Conservation (phyloP, 2,113 vertebrate species). For the Numenius arquata region DNA sequence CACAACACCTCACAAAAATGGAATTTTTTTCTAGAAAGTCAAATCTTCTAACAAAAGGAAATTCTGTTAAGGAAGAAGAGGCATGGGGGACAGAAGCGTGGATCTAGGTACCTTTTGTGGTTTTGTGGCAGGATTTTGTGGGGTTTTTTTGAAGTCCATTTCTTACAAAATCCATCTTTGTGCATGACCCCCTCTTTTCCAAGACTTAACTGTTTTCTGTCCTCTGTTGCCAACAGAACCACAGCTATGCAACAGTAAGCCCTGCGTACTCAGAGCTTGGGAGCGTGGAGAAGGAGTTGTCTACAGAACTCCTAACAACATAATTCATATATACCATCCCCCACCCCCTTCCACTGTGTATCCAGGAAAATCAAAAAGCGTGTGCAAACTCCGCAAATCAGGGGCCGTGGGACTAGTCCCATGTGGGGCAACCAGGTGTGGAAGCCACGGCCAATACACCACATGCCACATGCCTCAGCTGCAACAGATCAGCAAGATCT, state of each 20-base stretch:
- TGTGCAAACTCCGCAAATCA: constrained; percentile 56
- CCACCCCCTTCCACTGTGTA: neutral
- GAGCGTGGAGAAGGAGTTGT: neutral
- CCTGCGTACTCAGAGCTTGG: neutral
- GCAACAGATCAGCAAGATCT: neutral
- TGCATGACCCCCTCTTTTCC: neutral
- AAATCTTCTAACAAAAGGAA: constrained; percentile 71
- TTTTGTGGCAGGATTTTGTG: neutral
- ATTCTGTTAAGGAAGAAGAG: constrained; percentile 48
- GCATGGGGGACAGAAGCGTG: neutral
- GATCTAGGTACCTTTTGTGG: constrained; percentile 31
- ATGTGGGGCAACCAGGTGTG: neutral
- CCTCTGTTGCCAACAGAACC: constrained; percentile 13
- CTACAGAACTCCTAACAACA: neutral
- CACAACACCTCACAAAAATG: constrained; percentile 72
- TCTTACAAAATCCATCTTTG: neutral
- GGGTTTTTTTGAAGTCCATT: neutral
- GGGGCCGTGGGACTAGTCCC: neutral
- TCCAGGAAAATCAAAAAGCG: constrained; percentile 23
- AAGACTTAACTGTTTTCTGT: neutral
- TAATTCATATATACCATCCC: neutral
- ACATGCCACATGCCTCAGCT: neutral
- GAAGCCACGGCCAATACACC: neutral
- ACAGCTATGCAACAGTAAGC: neutral
- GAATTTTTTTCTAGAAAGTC: constrained; percentile 59